A percentile compares a stretch with the other conserved stretches of the same genome.
phyloP scores from a whole-genome alignment of 2,888 invertebrate genomes.

The Eupithecia subfuscata region DNA sequence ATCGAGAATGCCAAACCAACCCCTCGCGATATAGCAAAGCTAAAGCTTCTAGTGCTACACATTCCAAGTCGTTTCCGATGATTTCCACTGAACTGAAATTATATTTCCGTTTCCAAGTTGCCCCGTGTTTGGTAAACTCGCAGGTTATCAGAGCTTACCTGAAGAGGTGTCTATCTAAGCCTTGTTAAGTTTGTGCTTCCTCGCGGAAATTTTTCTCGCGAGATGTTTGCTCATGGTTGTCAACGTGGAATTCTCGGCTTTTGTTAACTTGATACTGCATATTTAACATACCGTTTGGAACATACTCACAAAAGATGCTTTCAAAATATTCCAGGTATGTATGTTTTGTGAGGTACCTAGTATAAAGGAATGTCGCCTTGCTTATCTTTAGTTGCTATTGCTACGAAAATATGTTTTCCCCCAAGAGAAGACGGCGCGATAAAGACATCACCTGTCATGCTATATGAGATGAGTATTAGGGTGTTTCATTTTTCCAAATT shows the following conservation, averaged over 20 bases:
- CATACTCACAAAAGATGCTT: conserved; percentile 12
- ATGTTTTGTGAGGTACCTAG: not conserved
- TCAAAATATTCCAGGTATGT: conserved; percentile 14
- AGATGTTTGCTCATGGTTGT: conserved; percentile 48
- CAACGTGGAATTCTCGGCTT: conserved; percentile 42
- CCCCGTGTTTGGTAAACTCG: conserved; percentile 36
- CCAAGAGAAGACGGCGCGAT: not conserved
- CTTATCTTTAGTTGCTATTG: not conserved
- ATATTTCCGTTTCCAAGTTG: conserved; percentile 24
- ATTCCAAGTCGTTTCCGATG: conserved; percentile 4
- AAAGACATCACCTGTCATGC: not conserved
- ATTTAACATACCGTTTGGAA: conserved; percentile 12
- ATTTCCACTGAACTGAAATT: conserved; percentile 15
- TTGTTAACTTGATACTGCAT: conserved; percentile 37
- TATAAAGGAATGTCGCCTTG: not conserved
- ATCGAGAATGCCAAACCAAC: not conserved
- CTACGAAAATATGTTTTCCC: not conserved
- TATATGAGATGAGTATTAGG: no score
- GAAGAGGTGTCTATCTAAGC: conserved; percentile 59
- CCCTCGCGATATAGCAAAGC: not conserved
- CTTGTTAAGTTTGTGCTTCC: conserved; percentile 72
- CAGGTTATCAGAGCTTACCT: conserved; percentile 49
- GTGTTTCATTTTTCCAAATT: no score
- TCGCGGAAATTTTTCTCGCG: conserved; percentile 59
- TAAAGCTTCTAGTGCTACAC: not conserved